Evolutionary conservation across 2,888 invertebrate species (phyloP), one percentile per base, ranked within the genome.

Genomic region (Biston betularia): DNA sequence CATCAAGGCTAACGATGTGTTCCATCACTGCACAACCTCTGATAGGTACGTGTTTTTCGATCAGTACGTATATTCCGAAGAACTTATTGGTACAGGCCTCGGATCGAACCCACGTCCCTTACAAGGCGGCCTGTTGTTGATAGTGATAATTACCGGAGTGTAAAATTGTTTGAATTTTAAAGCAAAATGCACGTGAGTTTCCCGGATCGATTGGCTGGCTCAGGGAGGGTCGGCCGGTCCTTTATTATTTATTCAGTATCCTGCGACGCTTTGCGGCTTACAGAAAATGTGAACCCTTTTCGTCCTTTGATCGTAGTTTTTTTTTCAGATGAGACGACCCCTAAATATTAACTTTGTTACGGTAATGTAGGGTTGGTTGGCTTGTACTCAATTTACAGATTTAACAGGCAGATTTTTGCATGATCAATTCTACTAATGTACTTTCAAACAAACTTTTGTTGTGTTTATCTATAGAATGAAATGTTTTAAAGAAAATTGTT

Each of bases 291-390:
- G 49, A 45, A 48, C 57, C 65, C 57, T 55, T 59, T 11, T n/a
- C 38, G 44, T 60, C 52, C 57, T 53, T 62, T 62, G 57, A 62
- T 62, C 66, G 12, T 52, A 61, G 65, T 62, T 57, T 56, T 61
- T 62, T 57, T 56, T 61, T 11, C 35, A 40, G 38, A 40, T 40
- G 24, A 38, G 44, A 49, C 54, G 10, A 52, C 65, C 61, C n/a
- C 55, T 61, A 49, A 15, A 53, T 60, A 33, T 45, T 59, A 49
- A 49, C 54, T 53, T 44, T 44, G 54, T 54, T 59, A 54, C 42
- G 54, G 42, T 44, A 44, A 44, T 42, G 40, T 54, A 24, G 42
- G 33, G 42, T 12, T 33, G 24, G 24, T 42, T 11, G 53, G 1
- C 5, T 24, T 53, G 35, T 40, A 52, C 14, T 38, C 38, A 15